Conservation (phyloP, 30 jellyfish, hydroid and myxozoan genomes). For the Hydractinia echinata region DNA sequence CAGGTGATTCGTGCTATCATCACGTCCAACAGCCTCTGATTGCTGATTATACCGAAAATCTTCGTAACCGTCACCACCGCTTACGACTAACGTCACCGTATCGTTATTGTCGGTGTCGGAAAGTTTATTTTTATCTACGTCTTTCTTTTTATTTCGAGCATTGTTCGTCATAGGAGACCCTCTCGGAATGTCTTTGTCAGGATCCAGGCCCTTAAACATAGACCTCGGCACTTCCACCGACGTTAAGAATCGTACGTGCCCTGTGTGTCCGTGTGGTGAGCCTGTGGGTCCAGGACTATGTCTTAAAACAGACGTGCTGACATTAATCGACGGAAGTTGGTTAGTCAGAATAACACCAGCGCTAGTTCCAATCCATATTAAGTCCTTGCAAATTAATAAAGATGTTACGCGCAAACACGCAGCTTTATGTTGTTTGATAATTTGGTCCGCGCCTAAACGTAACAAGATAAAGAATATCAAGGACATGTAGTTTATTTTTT, state of each 20-base stretch:
- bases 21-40: conserved; percentile 97
- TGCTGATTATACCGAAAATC: conserved; percentile 87
- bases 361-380: conserved; percentile 98
- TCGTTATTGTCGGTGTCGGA: conserved; percentile 40
- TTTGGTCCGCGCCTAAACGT: conserved; percentile 94
- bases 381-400: conserved; percentile 87
- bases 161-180: conserved; percentile 50
- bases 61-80: conserved; percentile 99
- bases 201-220: conserved; percentile 47
- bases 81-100: conserved; percentile 73
- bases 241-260: conserved; percentile 96
- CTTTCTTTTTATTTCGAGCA: conserved; percentile 33
- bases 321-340: conserved; percentile 91
- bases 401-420: conserved; percentile 98
- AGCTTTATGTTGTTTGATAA: conserved; percentile 93
- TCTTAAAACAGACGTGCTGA: conserved; percentile 70
- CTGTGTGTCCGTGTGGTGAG: conserved; percentile 99
- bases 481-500: no score
- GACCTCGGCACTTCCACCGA: conserved; percentile 96
- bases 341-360: conserved; percentile 97
- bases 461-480: neutral
- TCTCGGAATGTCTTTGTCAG: conserved; percentile 29
- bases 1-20: conserved; percentile 97
- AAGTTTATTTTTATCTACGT: conserved; percentile 30
- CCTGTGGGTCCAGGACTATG: conserved; percentile 94